Percentiles rank a stretch among this genome's conserved stretches.
Conservation (phyloP, 2,888 invertebrate species). For the Stenodera caucasica region DNA sequence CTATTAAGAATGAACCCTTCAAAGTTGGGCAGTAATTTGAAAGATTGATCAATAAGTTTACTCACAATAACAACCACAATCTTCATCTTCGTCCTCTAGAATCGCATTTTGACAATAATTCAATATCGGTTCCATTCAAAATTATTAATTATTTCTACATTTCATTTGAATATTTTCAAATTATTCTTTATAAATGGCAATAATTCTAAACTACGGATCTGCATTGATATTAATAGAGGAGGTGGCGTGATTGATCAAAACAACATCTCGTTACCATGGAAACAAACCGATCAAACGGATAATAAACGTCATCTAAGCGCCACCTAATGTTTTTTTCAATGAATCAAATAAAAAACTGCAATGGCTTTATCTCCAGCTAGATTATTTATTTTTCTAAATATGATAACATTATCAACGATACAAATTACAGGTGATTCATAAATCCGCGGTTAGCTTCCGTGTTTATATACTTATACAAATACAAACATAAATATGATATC, state of each 20-base stretch:
- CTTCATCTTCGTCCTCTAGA: constrained; percentile 25
- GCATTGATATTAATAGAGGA: background rate
- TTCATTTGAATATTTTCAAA: constrained; percentile 16
- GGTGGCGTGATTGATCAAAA: constrained; percentile 20
- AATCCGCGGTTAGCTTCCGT: no score
- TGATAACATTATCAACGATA: no score
- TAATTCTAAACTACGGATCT: background rate
- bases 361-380: no score
- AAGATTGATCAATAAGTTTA: constrained; percentile 7
- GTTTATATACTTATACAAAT: no score
- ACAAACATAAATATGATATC: no score
- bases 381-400: no score
- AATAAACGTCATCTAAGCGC: no score
- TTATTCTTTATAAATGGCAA: constrained; percentile 7
- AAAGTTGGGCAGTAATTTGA: no score
- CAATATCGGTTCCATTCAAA: constrained; percentile 17
- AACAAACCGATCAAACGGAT: constrained; percentile 13
- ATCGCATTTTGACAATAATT: constrained; percentile 6
- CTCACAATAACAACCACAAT: constrained; percentile 29
- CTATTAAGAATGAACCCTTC: no score
- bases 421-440: no score
- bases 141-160: background rate
- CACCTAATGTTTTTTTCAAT: no score
- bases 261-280: constrained; percentile 16
- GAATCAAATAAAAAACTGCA: no score